Base-by-base conservation (phyloP, 2,888 invertebrate species). In the Patella pellucida region DNA sequence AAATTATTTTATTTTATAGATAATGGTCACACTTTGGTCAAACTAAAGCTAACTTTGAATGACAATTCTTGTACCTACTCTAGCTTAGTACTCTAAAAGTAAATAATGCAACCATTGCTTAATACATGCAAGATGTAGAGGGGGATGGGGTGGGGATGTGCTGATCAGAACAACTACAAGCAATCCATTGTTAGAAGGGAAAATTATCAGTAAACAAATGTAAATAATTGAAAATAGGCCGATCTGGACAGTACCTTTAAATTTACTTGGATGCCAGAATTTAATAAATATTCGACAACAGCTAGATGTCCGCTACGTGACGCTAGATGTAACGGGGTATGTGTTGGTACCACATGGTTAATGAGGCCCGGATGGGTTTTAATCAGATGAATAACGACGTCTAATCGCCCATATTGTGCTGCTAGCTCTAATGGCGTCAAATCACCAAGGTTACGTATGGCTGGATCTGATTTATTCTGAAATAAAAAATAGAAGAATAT, bases 381-480 rank as follows among this genome's bases (percentile, higher is more conserved):
- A 52, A 98, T 94, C 80, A 98, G 92, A 85, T 95, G 93, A 91
- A 96, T 95, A 74, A 98, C 97, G 0, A 96, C 96, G 88, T 96
- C 96, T 90, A 90, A 81, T 9, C 91, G 89, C 52, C 92, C 92
- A 80, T 91, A 92, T 92, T 97, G 96, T 73, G 97, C 96, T 12
- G 98, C 98, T 78, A 99, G 93, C 91, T 99, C 98, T 87, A 99
- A 92, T 0, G 98, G 95, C 54, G 97, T 96, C 91, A 98, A 98
- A 74, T 96, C 96, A 78, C 95, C 94, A 84, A 94, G 94, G 91
- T 97, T 97, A 83, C 95, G 94, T 88, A 97, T 94, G 83, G 95
- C 94, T 69, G 97, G 96, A 92, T 98, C 96, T 85, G 97, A 97
- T 79, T 95, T 95, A 88, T 95, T 94, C 85, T 95, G 83, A 9